Evolutionary conservation across 2,113 vertebrate genomes (phyloP), one percentile per base, ranked within the genome.

Genomic region (Actenoides lindsayi): DNA sequence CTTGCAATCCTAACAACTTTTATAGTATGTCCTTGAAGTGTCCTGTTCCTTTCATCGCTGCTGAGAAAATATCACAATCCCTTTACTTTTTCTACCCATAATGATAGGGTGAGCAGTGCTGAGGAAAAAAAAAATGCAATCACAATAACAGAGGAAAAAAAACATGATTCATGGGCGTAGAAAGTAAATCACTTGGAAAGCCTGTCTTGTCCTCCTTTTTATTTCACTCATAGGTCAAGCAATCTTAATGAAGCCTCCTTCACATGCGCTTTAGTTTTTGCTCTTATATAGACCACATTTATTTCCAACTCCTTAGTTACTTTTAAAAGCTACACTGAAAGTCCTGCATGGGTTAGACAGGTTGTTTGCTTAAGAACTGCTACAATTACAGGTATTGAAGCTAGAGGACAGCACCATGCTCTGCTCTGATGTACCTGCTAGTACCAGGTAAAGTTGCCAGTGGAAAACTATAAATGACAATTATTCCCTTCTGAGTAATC

Each of bases 201-300:
- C 31, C 88, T 85, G 65, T 94, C 89, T 94, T 93, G 60, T 93
- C 87, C 91, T 93, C 65, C 33, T 90, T 95, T 94, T 94, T 90
- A 94, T 87, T 85, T 77, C 83, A 39, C 33, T 91, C 81, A 64
- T 50, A 74, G 84, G 79, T 95, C 77, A 87, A 63, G 87, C 62
- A 92, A 95, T 87, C 95, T 91, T 94, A 95, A 96, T 78, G 93
- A 91, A 95, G 89, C 44, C 70, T 94, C 89, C 87, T 95, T 86
- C 83, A 83, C 44, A 83, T 53, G 56, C 1, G 4, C 37, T 88
- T 89, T 73, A 57, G 71, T 92, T 50, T 87, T 79, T 87, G 62
- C 41, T 82, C n/a, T 92, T 82, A 65, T 18, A 84, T 2, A 57
- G 0, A 82, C 21, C 25, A 85, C 2, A 3, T 57, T 82, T 51